Conservation (phyloP, 2,888 invertebrate species). For the Himalopsyche japonica region DNA sequence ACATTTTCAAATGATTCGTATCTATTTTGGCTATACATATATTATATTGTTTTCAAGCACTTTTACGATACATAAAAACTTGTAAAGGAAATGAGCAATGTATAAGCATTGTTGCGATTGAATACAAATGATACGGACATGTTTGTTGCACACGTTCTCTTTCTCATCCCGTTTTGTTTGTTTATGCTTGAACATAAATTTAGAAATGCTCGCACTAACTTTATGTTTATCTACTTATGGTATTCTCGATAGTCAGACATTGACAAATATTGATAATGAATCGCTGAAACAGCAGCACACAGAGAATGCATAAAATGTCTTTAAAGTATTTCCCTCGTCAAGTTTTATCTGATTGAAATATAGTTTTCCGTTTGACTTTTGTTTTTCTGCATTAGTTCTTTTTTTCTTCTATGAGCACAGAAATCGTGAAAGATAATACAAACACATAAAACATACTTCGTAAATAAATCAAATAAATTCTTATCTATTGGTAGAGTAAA, state of each 20-base stretch:
- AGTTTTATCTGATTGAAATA: background rate
- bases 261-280: background rate
- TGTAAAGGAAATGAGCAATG: background rate
- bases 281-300: background rate
- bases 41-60: background rate
- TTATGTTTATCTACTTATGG: background rate
- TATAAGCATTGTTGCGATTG: background rate
- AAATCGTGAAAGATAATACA: background rate
- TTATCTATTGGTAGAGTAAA: background rate
- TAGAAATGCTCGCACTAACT: background rate
- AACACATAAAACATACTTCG: background rate
- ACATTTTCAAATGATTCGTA: too few species aligned
- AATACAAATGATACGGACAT: background rate
- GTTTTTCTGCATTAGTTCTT: background rate
- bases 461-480: background rate
- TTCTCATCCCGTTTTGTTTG: background rate
- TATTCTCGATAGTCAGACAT: background rate
- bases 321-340: background rate
- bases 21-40: too few species aligned
- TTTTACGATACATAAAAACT: background rate
- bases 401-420: background rate
- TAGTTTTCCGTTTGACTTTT: background rate
- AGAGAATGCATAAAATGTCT: background rate
- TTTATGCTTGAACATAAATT: background rate
- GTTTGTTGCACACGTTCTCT: background rate